Conservation (phyloP, 2,888 invertebrate species). For the Trissonchulus sp. region DNA sequence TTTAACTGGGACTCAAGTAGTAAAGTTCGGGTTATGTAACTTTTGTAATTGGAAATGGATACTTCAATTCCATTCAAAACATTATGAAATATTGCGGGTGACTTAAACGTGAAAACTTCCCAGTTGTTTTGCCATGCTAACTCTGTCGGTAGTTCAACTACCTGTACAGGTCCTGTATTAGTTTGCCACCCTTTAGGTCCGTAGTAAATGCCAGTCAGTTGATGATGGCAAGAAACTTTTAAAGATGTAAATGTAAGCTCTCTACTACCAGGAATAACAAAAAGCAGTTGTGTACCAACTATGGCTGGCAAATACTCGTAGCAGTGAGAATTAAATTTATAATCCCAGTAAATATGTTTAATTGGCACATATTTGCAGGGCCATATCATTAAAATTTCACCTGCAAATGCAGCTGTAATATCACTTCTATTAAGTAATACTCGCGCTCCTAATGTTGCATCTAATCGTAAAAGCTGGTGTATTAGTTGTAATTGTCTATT, state of each 20-base stretch:
- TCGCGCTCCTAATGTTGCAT: neutral
- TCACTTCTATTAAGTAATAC: neutral
- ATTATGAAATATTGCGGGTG: neutral
- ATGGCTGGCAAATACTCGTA: neutral
- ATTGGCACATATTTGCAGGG: neutral
- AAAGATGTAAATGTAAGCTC: neutral
- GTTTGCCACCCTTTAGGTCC: neutral
- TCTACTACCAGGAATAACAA: neutral
- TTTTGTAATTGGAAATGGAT: no score
- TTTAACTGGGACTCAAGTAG: no score
- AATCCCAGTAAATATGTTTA: neutral
- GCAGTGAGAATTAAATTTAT: neutral
- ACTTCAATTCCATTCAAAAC: neutral
- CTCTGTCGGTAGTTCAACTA: neutral
- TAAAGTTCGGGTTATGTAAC: no score
- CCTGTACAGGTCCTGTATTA: neutral
- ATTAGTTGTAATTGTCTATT: neutral
- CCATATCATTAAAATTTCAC: neutral
- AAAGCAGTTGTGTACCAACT: neutral
- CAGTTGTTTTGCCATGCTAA: neutral
- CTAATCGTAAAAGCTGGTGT: neutral
- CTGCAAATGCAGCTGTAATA: neutral
- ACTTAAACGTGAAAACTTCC: neutral
- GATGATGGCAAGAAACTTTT: neutral
- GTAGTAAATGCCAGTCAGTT: neutral